Evolutionary conservation across 2,888 invertebrate species (phyloP).

Genomic region (Euproctis similis): DNA sequence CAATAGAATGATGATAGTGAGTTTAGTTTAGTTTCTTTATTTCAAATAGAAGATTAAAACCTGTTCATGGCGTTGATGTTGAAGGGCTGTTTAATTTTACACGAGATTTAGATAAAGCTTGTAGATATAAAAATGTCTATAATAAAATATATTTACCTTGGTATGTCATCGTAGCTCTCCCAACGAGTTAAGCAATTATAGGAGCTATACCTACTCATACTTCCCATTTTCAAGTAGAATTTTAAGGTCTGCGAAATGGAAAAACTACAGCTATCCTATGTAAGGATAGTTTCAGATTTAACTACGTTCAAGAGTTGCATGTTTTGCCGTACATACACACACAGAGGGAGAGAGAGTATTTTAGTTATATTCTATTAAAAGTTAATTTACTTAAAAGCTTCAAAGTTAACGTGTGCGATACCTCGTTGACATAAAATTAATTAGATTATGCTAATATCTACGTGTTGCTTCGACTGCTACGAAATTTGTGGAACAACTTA

Average conservation of each 20-base stretch:
- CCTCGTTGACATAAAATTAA: constrained; percentile 12
- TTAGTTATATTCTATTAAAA: constrained; percentile 24
- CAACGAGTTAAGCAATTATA: constrained; percentile 92
- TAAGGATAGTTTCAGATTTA: too few species aligned
- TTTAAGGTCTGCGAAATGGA: too few species aligned
- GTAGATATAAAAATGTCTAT: not conserved
- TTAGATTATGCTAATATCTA: constrained; percentile 6
- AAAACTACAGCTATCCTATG: too few species aligned
- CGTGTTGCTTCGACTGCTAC: not conserved
- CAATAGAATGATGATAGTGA: too few species aligned
- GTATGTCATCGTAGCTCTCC: constrained; percentile 94
- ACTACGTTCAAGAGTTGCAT: too few species aligned
- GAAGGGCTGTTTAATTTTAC: too few species aligned
- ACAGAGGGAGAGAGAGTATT: too few species aligned
- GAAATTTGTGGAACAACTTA: too few species aligned
- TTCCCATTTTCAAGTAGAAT: constrained; percentile 79
- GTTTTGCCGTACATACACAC: constrained; percentile 16
- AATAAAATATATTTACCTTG: constrained; percentile 84
- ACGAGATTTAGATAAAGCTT: too few species aligned
- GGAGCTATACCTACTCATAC: constrained; percentile 87
- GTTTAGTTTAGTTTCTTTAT: too few species aligned
- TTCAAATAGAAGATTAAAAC: too few species aligned
- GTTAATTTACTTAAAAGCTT: constrained; percentile 32
- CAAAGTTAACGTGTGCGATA: constrained; percentile 20
- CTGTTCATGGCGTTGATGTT: too few species aligned